phyloP scores from a whole-genome alignment of 2,888 invertebrate species.

The Limulus polyphemus region DNA sequence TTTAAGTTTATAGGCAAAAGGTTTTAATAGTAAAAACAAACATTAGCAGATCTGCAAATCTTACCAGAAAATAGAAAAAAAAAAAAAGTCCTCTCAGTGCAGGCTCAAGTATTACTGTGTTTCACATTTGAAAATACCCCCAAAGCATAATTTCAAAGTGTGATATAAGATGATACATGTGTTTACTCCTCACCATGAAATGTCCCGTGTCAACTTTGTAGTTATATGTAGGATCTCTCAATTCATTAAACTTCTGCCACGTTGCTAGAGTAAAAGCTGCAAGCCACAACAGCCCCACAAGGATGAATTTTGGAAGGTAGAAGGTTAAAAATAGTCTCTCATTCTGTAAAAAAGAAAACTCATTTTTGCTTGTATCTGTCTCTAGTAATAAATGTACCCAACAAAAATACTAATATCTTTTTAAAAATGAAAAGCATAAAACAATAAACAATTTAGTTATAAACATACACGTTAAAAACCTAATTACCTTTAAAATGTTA shows the following conservation, averaged over 20 bases:
- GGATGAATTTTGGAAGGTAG: constrained; percentile 75
- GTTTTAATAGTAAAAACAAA: no score
- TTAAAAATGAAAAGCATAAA: constrained; percentile 1
- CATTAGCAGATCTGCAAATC: no score
- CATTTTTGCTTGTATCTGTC: background rate
- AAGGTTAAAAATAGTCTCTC: constrained; percentile 72
- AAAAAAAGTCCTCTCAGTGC: no score
- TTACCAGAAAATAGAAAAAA: no score
- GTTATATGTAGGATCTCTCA: constrained; percentile 83
- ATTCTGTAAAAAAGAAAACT: constrained; percentile 48
- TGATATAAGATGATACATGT: background rate
- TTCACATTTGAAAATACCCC: no score
- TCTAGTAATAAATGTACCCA: background rate
- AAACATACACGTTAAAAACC: background rate
- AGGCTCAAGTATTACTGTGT: no score
- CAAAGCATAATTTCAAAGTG: no score
- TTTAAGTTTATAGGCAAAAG: no score
- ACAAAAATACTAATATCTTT: background rate
- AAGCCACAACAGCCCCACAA: constrained; percentile 75
- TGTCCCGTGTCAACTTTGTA: constrained; percentile 69
- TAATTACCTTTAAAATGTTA: background rate
- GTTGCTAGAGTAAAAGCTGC: constrained; percentile 71
- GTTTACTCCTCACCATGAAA: constrained; percentile 55
- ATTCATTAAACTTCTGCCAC: constrained; percentile 79
- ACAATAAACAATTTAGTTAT: background rate